Percentiles rank a stretch among this genome's conserved stretches.
phyloP scores from a whole-genome alignment of 2,797 vertebrate genomes.

The Sebastes minor region DNA sequence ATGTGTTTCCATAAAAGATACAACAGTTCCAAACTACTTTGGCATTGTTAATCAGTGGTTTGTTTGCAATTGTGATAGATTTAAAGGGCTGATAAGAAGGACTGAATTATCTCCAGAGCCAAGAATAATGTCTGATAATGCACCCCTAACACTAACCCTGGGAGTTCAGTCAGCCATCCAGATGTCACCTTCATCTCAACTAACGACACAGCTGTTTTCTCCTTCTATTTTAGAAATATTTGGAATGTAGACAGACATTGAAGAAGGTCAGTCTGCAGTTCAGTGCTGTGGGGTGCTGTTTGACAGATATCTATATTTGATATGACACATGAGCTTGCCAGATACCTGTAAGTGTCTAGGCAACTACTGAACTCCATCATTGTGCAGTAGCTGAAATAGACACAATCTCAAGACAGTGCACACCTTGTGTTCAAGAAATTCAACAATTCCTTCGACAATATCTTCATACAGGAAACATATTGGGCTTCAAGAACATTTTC shows the following conservation, averaged over 20 bases:
- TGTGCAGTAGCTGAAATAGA: neutral
- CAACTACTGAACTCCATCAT: neutral
- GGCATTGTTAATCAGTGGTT: conserved; percentile 15
- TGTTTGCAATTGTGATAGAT: conserved; percentile 19
- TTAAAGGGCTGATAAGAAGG: neutral
- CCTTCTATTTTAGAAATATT: conserved; percentile 5
- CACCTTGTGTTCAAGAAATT: neutral
- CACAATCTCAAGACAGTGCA: neutral
- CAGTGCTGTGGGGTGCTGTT: neutral
- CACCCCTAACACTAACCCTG: neutral
- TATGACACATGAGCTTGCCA: neutral
- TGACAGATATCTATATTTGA: conserved; percentile 8
- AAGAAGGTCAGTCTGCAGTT: neutral
- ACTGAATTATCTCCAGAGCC: neutral
- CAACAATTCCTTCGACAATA: neutral
- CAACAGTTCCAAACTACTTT: neutral
- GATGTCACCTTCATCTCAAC: conserved; percentile 4
- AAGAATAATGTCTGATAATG: conserved; percentile 12
- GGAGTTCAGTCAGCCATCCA: conserved; percentile 13
- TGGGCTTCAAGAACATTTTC: neutral
- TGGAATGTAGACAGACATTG: neutral
- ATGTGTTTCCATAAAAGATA: neutral
- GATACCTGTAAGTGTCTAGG: neutral
- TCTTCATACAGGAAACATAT: neutral
- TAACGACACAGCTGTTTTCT: neutral